phyloP scores from a whole-genome alignment of 2,797 vertebrate genomes.

The Chromobotia macracanthus region DNA sequence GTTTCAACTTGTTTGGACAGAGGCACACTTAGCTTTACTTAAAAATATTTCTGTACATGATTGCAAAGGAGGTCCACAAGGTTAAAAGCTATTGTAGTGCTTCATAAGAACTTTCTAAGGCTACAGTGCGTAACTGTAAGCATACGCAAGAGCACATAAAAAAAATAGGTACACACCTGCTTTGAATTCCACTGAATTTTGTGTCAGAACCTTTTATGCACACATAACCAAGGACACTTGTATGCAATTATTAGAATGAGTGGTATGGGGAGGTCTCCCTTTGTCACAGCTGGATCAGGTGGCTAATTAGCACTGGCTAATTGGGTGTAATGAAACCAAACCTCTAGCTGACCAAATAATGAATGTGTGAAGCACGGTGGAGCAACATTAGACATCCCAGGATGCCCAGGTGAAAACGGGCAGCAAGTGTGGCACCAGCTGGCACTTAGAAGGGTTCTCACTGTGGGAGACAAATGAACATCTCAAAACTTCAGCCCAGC shows the following conservation, averaged over 20 bases:
- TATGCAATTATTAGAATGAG: background rate
- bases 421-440: slow-evolving; percentile 56
- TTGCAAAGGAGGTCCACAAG: too few species aligned
- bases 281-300: slow-evolving; percentile 54
- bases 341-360: slow-evolving; percentile 84
- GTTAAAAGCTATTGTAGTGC: too few species aligned
- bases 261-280: background rate
- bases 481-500: slow-evolving; percentile 22
- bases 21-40: too few species aligned
- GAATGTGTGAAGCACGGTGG: slow-evolving; percentile 74
- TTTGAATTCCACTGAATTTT: background rate
- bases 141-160: background rate
- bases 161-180: too few species aligned
- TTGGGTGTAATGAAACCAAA: slow-evolving; percentile 71
- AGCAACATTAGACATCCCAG: slow-evolving; percentile 74
- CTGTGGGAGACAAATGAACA: slow-evolving; percentile 35
- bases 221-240: background rate
- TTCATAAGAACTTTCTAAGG: too few species aligned
- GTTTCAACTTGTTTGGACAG: too few species aligned
- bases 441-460: slow-evolving; percentile 24
- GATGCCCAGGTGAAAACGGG: slow-evolving; percentile 67
- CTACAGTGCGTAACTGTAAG: background rate
- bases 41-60: too few species aligned
- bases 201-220: background rate
- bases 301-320: slow-evolving; percentile 55